phyloP scores from a whole-genome alignment of 2,888 invertebrate species.

The Parnassius glacialis region DNA sequence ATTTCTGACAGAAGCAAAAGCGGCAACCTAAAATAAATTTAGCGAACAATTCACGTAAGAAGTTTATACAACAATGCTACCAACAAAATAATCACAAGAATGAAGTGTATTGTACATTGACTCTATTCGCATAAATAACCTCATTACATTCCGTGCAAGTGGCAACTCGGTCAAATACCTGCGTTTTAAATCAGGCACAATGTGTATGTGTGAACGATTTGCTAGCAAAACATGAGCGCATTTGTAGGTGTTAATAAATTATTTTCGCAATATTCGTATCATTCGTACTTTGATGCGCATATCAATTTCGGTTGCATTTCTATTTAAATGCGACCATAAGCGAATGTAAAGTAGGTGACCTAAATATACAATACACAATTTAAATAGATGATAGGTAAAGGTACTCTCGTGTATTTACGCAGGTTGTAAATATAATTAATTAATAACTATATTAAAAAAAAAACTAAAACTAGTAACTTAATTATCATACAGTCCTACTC shows the following conservation, averaged over 20 bases:
- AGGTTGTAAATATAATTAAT: too few species aligned
- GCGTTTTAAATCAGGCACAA: conserved; percentile 64
- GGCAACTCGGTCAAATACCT: conserved; percentile 71
- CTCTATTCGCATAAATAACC: conserved; percentile 48
- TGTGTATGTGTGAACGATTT: conserved; percentile 56
- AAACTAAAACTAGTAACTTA: too few species aligned
- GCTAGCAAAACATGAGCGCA: conserved; percentile 53
- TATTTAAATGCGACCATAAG: conserved; percentile 9
- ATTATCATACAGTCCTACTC: too few species aligned
- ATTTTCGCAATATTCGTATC: conserved; percentile 47
- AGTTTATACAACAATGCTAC: conserved; percentile 14
- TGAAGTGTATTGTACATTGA: conserved; percentile 26
- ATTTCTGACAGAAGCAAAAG: conserved; percentile 7
- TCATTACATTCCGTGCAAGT: conserved; percentile 53
- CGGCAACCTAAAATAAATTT: conserved; percentile 18
- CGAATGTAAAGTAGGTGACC: conserved; percentile 9
- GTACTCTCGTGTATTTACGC: too few species aligned
- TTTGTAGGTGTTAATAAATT: conserved; percentile 65
- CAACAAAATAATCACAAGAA: conserved; percentile 13
- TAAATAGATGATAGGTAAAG: not conserved
- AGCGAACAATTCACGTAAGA: conserved; percentile 5
- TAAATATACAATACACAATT: conserved; percentile 6
- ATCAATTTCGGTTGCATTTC: conserved; percentile 15
- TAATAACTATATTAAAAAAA: too few species aligned
- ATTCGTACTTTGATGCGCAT: conserved; percentile 41